Base-by-base conservation (phyloP, 2,113 vertebrate genomes). In the Anoura caudifer region DNA sequence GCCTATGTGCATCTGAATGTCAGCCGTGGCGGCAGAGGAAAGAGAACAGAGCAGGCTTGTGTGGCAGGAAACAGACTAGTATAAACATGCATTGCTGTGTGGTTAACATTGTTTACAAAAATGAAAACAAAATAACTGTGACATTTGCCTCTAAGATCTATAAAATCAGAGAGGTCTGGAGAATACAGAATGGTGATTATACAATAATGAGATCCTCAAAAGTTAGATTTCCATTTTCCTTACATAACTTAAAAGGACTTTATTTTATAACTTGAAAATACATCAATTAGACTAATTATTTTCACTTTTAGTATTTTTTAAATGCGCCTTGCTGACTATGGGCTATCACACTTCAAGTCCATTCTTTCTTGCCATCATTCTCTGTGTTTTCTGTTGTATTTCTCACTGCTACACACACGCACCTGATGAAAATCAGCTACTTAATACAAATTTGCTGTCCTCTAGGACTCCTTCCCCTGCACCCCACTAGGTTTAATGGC, bases 61-160 rank as follows among this genome's bases (percentile, higher is more conserved):
- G 90, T 79, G 67, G 82, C 94, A 97, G 95, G 94, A 97, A 95
- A 92, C 67, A 96, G 89, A 72, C 11, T 20, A 85, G 31, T 73
- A 75, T 96, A 98, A 97, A 96, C 94, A 95, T n/a, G 61, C 79
- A 67, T 28, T 86, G 72, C 87, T 89, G 14, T 96, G 88, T 93
- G 77, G 84, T 82, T 92, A 94, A 81, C 65, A 92, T 61, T 45
- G 77, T 96, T 97, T 97, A 96, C 4, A 95, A 86, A 83, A 95
- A 87, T 19, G 41, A 87, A 84, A 91, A 90, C 59, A 76, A 94
- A 90, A 76, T 86, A 86, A 93, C 52, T 82, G n/a, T 36, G 45
- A 79, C 24, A 69, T 92, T 97, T 92, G 31, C 77, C 50, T 89
- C 61, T 41, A 79, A 86, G 41, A 14, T 75, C 59, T 88, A 67